Conservation (phyloP, 2,888 invertebrate genomes). For the Parapristionchus giblindavisi region DNA sequence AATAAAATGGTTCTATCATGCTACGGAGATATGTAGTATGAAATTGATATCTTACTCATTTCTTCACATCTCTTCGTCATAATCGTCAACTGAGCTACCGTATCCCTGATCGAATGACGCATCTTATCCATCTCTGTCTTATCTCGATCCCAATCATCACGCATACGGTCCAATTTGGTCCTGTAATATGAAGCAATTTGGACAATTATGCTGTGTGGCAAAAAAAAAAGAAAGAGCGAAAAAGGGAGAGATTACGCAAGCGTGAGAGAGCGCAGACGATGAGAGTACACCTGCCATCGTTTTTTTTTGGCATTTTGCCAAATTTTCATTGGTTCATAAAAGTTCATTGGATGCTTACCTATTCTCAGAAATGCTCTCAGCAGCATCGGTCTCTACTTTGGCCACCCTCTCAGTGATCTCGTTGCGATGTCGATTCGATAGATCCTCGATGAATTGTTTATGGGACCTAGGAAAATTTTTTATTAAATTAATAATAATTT, state of each 20-base stretch:
- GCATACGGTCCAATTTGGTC: slow-evolving; percentile 19
- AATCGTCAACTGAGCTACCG: slow-evolving; percentile 1
- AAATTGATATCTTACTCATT: neutral
- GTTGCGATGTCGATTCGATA: slow-evolving; percentile 49
- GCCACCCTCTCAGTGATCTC: slow-evolving; percentile 40
- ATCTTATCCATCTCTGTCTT: slow-evolving; percentile 14
- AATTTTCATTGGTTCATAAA: neutral
- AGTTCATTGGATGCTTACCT: neutral
- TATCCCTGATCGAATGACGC: neutral
- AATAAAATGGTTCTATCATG: neutral
- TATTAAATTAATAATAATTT: no score
- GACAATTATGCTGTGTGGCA: neutral
- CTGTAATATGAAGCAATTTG: neutral
- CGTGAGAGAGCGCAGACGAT: neutral
- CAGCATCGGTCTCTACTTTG: slow-evolving; percentile 21
- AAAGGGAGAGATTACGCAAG: neutral
- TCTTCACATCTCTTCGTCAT: slow-evolving; percentile 25
- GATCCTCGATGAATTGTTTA: slow-evolving; percentile 56
- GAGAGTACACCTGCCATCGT: neutral
- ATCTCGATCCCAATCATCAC: slow-evolving; percentile 33
- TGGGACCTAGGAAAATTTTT: slow-evolving; percentile 44
- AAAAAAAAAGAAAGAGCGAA: neutral
- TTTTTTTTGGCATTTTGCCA: neutral
- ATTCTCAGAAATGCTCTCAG: slow-evolving; percentile 32
- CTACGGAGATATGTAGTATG: neutral